phyloP scores from a whole-genome alignment of 2,113 vertebrate genomes.

The Rallus limicola region DNA sequence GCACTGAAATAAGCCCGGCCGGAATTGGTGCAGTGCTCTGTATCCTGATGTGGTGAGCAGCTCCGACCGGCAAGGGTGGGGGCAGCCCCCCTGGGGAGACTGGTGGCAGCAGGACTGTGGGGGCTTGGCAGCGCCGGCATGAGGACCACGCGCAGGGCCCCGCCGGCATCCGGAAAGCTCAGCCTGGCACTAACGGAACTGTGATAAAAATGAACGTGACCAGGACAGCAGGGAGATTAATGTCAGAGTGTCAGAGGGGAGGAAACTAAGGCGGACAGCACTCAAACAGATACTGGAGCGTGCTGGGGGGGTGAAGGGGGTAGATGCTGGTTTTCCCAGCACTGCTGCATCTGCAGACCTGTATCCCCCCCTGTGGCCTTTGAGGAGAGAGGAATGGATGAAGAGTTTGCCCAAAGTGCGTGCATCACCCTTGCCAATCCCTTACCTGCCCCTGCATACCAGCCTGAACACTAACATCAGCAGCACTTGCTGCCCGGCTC shows the following conservation, averaged over 20 bases:
- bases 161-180: constrained; percentile 76
- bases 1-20: constrained; percentile 81
- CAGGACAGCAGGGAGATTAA: constrained; percentile 78
- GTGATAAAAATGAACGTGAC: constrained; percentile 84
- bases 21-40: constrained; percentile 82
- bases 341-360: background rate
- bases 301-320: rapidly evolving
- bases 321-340: background rate
- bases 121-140: constrained; percentile 43
- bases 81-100: constrained; percentile 52
- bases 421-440: background rate
- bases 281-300: constrained; percentile 38
- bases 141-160: constrained; percentile 38
- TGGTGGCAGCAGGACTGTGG: constrained; percentile 43
- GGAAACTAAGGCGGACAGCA: constrained; percentile 59
- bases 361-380: background rate
- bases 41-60: constrained; percentile 87
- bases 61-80: constrained; percentile 56
- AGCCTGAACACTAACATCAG: background rate
- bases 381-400: background rate
- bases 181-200: constrained; percentile 79
- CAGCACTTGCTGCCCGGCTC: background rate
- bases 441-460: background rate
- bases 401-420: background rate
- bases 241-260: constrained; percentile 78